Evolutionary conservation across 2,113 vertebrate genomes (phyloP).

Genomic region (Cryptomyrus ogoouensis): DNA sequence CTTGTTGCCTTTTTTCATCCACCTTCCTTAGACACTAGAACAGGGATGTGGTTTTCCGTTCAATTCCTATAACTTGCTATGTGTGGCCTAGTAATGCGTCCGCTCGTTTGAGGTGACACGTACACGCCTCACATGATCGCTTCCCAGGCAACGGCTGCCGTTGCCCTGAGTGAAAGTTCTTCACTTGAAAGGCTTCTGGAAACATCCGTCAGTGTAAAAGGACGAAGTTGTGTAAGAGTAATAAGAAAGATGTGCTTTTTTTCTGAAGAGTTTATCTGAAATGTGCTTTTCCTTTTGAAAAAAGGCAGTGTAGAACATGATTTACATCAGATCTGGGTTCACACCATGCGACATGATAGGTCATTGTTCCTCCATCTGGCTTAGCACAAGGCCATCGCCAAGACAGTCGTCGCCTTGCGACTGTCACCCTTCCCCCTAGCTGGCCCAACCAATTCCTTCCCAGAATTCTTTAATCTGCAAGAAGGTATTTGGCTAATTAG

Average conservation of each 20-base stretch:
- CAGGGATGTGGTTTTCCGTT: background rate
- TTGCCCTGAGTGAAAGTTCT: background rate
- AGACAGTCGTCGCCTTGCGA: background rate
- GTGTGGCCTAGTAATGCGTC: background rate
- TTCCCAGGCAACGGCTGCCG: background rate
- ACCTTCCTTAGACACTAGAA: background rate
- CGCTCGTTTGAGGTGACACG: background rate
- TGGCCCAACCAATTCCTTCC: background rate
- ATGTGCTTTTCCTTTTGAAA: background rate
- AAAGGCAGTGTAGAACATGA: background rate
- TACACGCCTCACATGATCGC: background rate
- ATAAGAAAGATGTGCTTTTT: background rate
- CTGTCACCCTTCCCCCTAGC: background rate
- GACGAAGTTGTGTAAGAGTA: background rate
- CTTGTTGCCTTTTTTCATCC: background rate
- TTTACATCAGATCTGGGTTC: conserved; percentile 1
- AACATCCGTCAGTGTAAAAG: background rate
- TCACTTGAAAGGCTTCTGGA: background rate
- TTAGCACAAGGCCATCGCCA: background rate
- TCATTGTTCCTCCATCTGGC: background rate
- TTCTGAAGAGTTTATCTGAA: background rate
- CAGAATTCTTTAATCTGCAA: background rate
- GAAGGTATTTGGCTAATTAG: background rate
- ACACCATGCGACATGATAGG: background rate
- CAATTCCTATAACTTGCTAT: background rate